Evolutionary conservation across 53 echinoderm and acorn worm species (phyloP).

Genomic region (Paracentrotus lividus): DNA sequence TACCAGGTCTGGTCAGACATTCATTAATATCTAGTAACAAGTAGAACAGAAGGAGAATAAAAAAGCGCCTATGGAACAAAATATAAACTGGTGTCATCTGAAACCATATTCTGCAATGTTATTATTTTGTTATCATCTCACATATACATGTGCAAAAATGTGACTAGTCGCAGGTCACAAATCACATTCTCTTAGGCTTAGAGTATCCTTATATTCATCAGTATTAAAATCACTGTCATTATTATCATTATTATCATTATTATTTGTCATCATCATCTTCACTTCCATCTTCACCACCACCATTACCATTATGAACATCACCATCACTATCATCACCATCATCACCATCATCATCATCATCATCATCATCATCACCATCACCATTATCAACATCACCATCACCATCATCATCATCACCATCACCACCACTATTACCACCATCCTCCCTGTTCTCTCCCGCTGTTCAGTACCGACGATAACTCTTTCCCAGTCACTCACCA

Average conservation of each 20-base stretch:
- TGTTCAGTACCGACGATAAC: neutral
- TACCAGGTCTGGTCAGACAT: conserved; percentile 68
- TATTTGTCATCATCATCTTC: neutral
- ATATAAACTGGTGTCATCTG: neutral
- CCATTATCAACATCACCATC: neutral
- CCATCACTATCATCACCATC: neutral
- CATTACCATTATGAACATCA: neutral
- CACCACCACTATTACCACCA: conserved; percentile 1
- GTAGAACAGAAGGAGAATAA: neutral
- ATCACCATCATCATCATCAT: conserved; percentile 28
- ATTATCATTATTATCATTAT: neutral
- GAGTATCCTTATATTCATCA: neutral
- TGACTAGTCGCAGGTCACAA: too few relatives aligned
- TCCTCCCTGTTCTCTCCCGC: neutral
- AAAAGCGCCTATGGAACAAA: too few relatives aligned
- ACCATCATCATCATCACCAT: conserved; percentile 37
- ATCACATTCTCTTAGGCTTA: too few relatives aligned
- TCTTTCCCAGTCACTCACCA: conserved; percentile 70
- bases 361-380: conserved; percentile 37
- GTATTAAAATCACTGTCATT: neutral
- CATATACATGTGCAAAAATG: neutral
- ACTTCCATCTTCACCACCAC: too few relatives aligned
- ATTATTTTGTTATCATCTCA: neutral
- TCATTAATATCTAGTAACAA: conserved; percentile 83
- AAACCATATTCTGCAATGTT: neutral